Percentiles rank a stretch among this genome's conserved stretches.
Evolutionary conservation across 2,113 vertebrate genomes (phyloP).

Genomic region (Naja naja): DNA sequence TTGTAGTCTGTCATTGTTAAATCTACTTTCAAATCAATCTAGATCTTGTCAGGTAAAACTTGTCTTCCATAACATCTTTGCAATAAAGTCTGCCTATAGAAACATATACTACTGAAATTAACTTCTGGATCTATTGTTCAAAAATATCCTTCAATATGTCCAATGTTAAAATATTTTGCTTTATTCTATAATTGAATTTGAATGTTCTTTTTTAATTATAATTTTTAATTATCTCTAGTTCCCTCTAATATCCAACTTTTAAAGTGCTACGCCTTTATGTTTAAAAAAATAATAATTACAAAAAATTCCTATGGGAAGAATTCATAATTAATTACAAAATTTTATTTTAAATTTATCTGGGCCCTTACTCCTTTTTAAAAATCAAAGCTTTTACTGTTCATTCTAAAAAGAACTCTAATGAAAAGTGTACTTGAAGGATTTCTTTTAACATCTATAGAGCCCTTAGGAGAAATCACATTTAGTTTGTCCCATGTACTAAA

Average conservation of each 20-base stretch:
- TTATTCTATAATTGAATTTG: background rate
- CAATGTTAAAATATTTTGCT: background rate
- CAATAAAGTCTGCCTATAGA: background rate
- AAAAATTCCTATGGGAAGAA: background rate
- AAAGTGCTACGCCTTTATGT: background rate
- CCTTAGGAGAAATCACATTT: background rate
- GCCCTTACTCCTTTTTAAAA: background rate
- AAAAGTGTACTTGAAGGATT: background rate
- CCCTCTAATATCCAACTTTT: background rate
- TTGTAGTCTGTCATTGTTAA: background rate
- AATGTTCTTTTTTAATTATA: background rate
- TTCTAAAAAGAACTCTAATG: background rate
- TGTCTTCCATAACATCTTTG: background rate
- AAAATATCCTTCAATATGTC: background rate
- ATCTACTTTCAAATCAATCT: background rate
- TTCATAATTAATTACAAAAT: background rate
- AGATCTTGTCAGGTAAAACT: background rate
- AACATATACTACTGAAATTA: background rate
- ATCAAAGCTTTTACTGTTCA: background rate
- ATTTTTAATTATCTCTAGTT: background rate
- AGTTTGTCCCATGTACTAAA: background rate
- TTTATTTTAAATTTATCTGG: background rate
- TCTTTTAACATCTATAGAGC: background rate
- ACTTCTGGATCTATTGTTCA: background rate
- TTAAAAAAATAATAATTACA: background rate